Conservation (phyloP, 1,140 invertebrate species). For the Lepidostoma basale region DNA sequence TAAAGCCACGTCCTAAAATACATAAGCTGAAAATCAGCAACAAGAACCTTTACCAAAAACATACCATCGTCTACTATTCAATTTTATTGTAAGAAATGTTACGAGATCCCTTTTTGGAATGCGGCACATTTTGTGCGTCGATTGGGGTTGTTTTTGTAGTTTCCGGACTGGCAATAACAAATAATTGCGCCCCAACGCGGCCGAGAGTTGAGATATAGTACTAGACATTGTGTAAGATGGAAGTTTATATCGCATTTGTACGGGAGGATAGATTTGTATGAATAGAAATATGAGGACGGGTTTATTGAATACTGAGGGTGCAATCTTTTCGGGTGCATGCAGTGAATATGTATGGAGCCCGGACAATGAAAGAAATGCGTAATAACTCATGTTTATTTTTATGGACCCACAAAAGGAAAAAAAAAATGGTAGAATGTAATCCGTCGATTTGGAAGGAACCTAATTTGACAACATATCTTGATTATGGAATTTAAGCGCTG, state of each 20-base stretch:
- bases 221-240: conserved; percentile 27
- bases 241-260: conserved; percentile 31
- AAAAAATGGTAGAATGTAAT: too few species aligned
- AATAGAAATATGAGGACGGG: conserved; percentile 24
- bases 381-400: too few species aligned
- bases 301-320: conserved; percentile 30
- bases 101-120: neutral
- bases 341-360: conserved; percentile 10
- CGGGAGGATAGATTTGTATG: conserved; percentile 26
- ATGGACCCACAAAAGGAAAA: too few species aligned
- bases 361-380: conserved; percentile 2
- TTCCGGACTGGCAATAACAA: conserved; percentile 26
- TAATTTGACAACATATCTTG: too few species aligned
- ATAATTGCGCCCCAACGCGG: conserved; percentile 28
- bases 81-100: neutral
- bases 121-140: neutral
- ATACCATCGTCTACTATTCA: too few species aligned
- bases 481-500: too few species aligned
- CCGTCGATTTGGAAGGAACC: too few species aligned
- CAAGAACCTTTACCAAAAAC: neutral
- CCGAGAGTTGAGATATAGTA: conserved; percentile 14
- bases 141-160: neutral
- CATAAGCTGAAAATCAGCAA: neutral
- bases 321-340: conserved; percentile 3
- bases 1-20: neutral